Conservation (phyloP, 2,888 invertebrate species). For the Diachrysia chrysitis region DNA sequence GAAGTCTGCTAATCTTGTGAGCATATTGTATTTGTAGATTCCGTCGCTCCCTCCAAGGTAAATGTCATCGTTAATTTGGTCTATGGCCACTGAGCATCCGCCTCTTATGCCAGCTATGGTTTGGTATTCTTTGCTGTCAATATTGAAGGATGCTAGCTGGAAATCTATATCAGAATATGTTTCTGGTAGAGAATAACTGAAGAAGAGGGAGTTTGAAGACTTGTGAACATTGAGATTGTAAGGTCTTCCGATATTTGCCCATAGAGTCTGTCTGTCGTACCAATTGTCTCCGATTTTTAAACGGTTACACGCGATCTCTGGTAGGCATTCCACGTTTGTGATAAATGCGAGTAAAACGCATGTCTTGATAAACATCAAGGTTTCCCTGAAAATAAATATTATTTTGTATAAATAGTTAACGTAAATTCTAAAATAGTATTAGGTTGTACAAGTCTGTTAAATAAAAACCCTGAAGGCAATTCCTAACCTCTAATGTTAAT, state of each 20-base stretch:
- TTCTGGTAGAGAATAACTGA: slow-evolving; percentile 71
- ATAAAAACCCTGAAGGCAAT: too few species aligned
- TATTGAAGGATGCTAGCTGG: slow-evolving; percentile 69
- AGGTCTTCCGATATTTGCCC: slow-evolving; percentile 68
- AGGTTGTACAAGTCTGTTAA: too few species aligned
- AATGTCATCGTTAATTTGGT: slow-evolving; percentile 70
- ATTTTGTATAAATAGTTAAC: too few species aligned
- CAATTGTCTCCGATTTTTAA: slow-evolving; percentile 69
- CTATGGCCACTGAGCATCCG: slow-evolving; percentile 76
- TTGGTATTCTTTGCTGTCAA: slow-evolving; percentile 69
- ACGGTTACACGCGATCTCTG: slow-evolving; percentile 66
- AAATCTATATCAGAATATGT: slow-evolving; percentile 74
- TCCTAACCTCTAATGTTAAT: too few species aligned
- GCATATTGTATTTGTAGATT: slow-evolving; percentile 77
- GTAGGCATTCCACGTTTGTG: slow-evolving; percentile 31
- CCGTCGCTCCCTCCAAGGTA: slow-evolving; percentile 79
- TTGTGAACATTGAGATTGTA: slow-evolving; percentile 74
- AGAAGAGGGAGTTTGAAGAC: slow-evolving; percentile 71
- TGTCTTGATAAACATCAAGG: slow-evolving; percentile 41
- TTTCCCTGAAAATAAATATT: slow-evolving; percentile 42
- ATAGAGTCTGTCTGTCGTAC: slow-evolving; percentile 70
- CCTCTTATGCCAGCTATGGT: slow-evolving; percentile 73
- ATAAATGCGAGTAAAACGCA: slow-evolving; percentile 39
- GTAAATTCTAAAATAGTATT: too few species aligned
- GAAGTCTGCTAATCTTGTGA: slow-evolving; percentile 72